Base-by-base conservation (phyloP, 2,797 vertebrate genomes). In the Eurystomus glaucurus region DNA sequence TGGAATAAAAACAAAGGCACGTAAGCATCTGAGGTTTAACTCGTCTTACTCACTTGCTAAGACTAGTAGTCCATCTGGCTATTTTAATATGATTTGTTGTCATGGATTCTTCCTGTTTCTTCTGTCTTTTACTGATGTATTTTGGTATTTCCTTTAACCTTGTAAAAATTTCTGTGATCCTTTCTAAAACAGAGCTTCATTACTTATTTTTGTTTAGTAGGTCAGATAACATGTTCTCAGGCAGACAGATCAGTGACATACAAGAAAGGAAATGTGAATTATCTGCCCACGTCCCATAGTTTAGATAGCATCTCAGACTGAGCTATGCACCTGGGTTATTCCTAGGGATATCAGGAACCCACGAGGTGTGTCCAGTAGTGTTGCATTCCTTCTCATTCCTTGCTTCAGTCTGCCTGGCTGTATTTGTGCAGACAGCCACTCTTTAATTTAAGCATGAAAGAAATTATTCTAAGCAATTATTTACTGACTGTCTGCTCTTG, bases 381-480 rank as follows among this genome's bases (percentile, higher is more conserved):
- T 35, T 86, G 78, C 29, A 82, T 91, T 92, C 35, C 57, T 95
- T 93, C 61, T 84, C 20, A 41, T 90, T 68, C 15, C 33, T 87
- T 92, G 13, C 11, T 92, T 82, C 50, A 55, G n/a, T 82, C 70
- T 79, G 71, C 28, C 62, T 85, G 82, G 35, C 46, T 93, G 3
- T 90, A 48, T 85, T 95, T 96, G 48, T 91, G n/a, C 50, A 86
- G 55, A 76, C 62, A 90, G 31, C 26, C 76, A 37, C 33, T 86
- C 39, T 88, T 86, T 86, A 95, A 83, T 81, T 85, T 86, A 58
- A 72, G 51, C 65, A 82, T 85, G 43, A 72, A 92, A 93, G n/a
- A 91, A 92, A 77, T 64, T 79, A 95, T 82, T 92, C 80, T 72
- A 87, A 85, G 65, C 20, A 85, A 58, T 91, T 86, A 82, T 92